Percentiles rank a stretch among this genome's conserved stretches.
These are phyloP conservation scores for Chrysolina oricalcia DNA, from an alignment of 2,888 invertebrate species.

Conservation along the genomic window DNA sequence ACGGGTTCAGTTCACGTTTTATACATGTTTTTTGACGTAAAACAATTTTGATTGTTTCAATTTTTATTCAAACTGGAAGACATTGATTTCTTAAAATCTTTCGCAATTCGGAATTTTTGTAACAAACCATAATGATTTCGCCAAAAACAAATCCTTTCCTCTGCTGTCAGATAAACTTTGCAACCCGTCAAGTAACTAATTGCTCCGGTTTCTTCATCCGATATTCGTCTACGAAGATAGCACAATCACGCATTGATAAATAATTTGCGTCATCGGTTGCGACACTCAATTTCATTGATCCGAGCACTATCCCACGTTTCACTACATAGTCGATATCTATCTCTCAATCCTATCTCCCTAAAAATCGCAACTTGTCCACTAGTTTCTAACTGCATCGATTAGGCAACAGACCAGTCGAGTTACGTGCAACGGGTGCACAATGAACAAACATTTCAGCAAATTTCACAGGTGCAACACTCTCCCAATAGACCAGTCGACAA, in stretches of 20 bases:
- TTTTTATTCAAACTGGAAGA: background rate
- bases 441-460: constrained; percentile 24
- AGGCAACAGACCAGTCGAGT: constrained; percentile 12
- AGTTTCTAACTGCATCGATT: constrained; percentile 23
- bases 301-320: constrained; percentile 19
- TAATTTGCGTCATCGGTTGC: constrained; percentile 11
- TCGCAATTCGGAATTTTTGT: background rate
- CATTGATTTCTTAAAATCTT: background rate
- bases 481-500: background rate
- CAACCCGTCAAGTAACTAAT: background rate
- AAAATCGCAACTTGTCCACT: constrained; percentile 28
- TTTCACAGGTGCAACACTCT: constrained; percentile 23
- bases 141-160: background rate
- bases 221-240: constrained; percentile 9
- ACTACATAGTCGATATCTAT: constrained; percentile 21
- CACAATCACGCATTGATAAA: constrained; percentile 15
- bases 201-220: constrained; percentile 13
- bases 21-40: too few relatives aligned
- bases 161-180: background rate
- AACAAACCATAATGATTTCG: background rate
- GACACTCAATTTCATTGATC: constrained; percentile 21
- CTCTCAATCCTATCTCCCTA: constrained; percentile 16
- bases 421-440: constrained; percentile 10
- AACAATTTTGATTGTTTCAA: too few relatives aligned
- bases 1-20: too few relatives aligned